Conservation (phyloP, 2,888 invertebrate species). For the Rhogogaster chlorosoma region DNA sequence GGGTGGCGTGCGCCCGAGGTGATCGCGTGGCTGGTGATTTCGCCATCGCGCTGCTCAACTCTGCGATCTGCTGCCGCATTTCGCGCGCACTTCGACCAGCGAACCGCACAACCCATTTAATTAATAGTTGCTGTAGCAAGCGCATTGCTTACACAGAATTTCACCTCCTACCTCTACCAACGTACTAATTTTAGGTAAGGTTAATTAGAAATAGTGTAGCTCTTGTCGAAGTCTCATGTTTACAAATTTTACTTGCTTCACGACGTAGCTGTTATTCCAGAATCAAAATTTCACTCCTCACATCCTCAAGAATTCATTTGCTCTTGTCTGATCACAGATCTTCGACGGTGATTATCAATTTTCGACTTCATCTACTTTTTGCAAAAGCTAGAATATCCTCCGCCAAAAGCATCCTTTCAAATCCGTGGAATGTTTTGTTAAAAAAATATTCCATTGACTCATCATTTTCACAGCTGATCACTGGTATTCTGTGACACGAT, state of each 20-base stretch:
- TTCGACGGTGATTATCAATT: not conserved
- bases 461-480: no score
- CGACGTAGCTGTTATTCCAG: not conserved
- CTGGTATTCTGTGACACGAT: no score
- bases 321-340: not conserved
- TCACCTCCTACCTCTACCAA: not conserved
- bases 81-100: conserved; percentile 13
- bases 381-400: not conserved
- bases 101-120: conserved; percentile 28
- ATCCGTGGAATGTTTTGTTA: no score
- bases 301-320: not conserved
- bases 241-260: not conserved
- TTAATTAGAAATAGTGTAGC: conserved; percentile 5
- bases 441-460: no score
- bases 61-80: conserved; percentile 24
- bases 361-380: not conserved
- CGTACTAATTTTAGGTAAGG: not conserved
- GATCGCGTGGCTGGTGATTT: conserved; percentile 35
- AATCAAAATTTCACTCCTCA: no score
- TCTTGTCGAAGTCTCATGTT: not conserved
- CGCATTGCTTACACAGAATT: conserved; percentile 32
- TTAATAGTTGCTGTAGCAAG: conserved; percentile 35
- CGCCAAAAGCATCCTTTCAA: no score
- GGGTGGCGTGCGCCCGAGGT: conserved; percentile 30
- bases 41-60: conserved; percentile 29